phyloP scores from a whole-genome alignment of 2,113 vertebrate genomes.

The Bufo gargarizans region DNA sequence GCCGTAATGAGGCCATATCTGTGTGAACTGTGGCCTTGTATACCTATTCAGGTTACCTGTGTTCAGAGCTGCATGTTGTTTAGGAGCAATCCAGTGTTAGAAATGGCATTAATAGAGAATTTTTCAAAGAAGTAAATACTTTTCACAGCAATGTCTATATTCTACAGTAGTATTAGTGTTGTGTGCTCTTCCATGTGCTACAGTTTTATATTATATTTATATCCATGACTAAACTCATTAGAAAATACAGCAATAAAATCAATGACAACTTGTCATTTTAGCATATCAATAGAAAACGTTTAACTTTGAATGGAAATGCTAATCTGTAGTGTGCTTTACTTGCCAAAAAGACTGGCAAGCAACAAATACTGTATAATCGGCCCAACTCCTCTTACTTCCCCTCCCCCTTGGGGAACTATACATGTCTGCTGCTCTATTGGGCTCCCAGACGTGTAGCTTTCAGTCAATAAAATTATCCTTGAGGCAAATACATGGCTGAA shows the following conservation, averaged over 20 bases:
- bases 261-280: neutral
- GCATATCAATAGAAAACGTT: neutral
- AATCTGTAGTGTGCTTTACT: neutral
- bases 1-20: too few species aligned
- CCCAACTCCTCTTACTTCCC: neutral
- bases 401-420: neutral
- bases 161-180: neutral
- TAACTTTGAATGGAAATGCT: neutral
- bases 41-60: too few species aligned
- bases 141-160: neutral
- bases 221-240: neutral
- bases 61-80: too few species aligned
- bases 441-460: conserved; percentile 7
- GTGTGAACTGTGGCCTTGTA: too few species aligned
- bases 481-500: neutral
- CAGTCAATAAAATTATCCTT: conserved; percentile 2
- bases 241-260: neutral
- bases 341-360: neutral
- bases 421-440: neutral
- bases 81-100: neutral
- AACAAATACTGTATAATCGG: neutral
- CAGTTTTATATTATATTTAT: neutral
- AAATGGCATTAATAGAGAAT: neutral
- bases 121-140: neutral
- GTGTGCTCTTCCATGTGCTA: neutral